These are phyloP conservation scores for Entosphenus tridentatus DNA, from an alignment of 2,113 vertebrate genomes.

Conservation along the genomic window DNA sequence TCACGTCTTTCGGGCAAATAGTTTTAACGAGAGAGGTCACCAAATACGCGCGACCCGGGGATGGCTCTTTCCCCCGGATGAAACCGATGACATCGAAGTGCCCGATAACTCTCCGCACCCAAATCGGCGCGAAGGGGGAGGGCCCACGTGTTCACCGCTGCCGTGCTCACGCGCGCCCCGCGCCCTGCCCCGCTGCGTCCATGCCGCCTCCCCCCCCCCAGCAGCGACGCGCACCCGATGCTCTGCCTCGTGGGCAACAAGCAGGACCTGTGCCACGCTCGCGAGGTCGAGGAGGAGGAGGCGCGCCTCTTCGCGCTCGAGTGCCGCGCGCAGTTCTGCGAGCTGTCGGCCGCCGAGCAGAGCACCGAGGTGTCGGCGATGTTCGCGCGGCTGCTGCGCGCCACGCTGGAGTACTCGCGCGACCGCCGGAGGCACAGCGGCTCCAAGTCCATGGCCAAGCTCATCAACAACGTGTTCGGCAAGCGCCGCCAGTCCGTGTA, in stretches of 20 bases:
- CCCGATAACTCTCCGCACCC: too few relatives aligned
- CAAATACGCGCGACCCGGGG: too few relatives aligned
- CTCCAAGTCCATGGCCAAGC: conserved; percentile 50
- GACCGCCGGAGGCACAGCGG: conserved; percentile 42
- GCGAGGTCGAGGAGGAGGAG: conserved; percentile 43
- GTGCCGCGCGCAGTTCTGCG: conserved; percentile 40
- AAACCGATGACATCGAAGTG: too few relatives aligned
- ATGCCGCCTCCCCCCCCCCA: too few relatives aligned
- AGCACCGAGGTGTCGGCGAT: conserved; percentile 41
- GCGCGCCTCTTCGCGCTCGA: conserved; percentile 38
- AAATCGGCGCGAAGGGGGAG: too few relatives aligned
- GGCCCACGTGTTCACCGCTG: too few relatives aligned
- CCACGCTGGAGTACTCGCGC: conserved; percentile 27
- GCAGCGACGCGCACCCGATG: too few relatives aligned
- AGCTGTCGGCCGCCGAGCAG: conserved; percentile 57
- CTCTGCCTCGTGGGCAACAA: conserved; percentile 59
- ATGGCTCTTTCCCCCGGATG: too few relatives aligned
- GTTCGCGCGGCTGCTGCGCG: conserved; percentile 39
- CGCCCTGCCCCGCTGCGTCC: too few relatives aligned
- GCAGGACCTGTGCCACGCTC: conserved; percentile 50
- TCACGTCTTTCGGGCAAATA: too few relatives aligned
- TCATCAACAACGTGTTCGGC: conserved; percentile 59
- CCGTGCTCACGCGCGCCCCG: too few relatives aligned
- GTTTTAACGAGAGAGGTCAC: too few relatives aligned
- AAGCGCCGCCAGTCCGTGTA: conserved; percentile 61